Base-by-base conservation (phyloP, 1,140 invertebrate species). In the Paracyclopina nana region DNA sequence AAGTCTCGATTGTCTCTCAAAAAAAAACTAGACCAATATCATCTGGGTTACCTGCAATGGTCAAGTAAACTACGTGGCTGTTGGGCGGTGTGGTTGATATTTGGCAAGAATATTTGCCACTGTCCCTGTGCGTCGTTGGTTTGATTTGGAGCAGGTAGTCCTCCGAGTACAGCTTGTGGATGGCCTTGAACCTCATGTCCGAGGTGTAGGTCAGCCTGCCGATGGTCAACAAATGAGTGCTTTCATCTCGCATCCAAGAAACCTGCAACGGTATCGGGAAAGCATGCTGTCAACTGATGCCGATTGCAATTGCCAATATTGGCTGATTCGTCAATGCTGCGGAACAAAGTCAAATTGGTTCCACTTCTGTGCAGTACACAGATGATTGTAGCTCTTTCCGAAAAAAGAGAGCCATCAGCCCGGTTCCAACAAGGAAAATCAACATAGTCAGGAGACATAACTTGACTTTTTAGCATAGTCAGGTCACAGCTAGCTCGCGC, bases 181-280 rank as follows among this genome's bases (percentile, higher is more conserved):
- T 79, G 24, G 80, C 79, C 55, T 80, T 69, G 69, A 87, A 87
- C 55, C 83, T 68, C 64, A 86, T 82, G 65, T 90, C 85, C 54
- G 79, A 83, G 27, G 85, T 88, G 65, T 88, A 88, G 1, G 83
- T 86, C 62, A 86, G 87, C 30, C 78, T 70, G 4, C 83, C 84
- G n/a, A 87, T 80, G 4, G 83, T 87, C 50, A 90, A 70, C 56
- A 87, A 67, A 61, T 87, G 82, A 14, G 31, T 54, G 61, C 88
- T 83, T 55, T 82, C 70, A 62, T 86, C 80, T 53, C 84, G 69
- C 53, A 90, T 78, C 82, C 82, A 87, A 16, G 82, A 85, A 55
- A 87, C 81, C 74, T 87, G 78, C 61, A 80, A 18, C 25, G 8
- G 22, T n/a, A 54, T 31, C 20, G 11, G n/a, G 41, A 49, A 49